These are phyloP conservation scores for Caenorhabditis remanei DNA, from an alignment of 1,140 invertebrate genomes.

Conservation along the genomic window DNA sequence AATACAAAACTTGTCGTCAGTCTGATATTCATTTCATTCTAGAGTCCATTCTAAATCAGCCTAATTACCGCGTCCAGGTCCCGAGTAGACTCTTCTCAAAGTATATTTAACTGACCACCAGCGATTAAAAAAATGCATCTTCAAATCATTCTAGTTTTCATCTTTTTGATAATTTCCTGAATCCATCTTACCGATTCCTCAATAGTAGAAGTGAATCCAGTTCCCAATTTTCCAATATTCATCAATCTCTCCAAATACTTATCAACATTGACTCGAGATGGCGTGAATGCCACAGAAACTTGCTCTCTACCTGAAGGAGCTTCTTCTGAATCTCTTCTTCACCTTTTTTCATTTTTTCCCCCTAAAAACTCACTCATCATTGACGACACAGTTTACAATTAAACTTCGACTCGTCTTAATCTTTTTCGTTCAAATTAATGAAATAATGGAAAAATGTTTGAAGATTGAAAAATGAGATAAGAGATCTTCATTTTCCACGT, in stretches of 20 bases:
- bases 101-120: too few species aligned
- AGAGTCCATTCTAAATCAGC: too few species aligned
- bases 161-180: neutral
- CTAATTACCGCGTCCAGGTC: too few species aligned
- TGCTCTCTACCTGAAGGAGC: conserved; percentile 7
- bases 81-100: too few species aligned
- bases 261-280: conserved; percentile 34
- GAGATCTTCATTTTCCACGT: neutral
- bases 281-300: conserved; percentile 22
- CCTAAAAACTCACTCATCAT: conserved; percentile 17
- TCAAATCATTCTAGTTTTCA: too few species aligned
- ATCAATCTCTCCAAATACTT: conserved; percentile 56
- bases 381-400: conserved; percentile 37
- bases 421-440: neutral
- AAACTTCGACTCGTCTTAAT: conserved; percentile 23
- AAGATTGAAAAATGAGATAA: neutral
- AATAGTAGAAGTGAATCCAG: conserved; percentile 57
- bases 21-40: too few species aligned
- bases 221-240: conserved; percentile 47
- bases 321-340: neutral
- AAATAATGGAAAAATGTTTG: neutral
- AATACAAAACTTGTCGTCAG: too few species aligned
- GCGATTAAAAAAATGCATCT: too few species aligned
- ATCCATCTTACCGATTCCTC: conserved; percentile 21
- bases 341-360: neutral